Evolutionary conservation across 2,797 vertebrate genomes (phyloP), one percentile per base, ranked within the genome.

Genomic region (Coregonus suidteri): DNA sequence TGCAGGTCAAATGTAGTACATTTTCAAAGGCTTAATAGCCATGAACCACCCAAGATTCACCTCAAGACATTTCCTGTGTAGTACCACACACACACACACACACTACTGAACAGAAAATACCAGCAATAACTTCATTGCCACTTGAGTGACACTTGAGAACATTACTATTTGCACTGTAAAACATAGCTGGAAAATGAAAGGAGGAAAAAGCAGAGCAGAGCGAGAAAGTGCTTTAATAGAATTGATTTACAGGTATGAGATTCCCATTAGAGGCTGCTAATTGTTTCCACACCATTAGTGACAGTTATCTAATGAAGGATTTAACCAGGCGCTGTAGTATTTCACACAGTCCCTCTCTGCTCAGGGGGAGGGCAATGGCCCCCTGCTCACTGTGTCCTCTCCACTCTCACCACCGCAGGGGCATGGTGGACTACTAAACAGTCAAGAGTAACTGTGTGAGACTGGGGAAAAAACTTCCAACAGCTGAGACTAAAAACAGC

Each of bases 261-360:
- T 88, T 91, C 91, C 93, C 93, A 94, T 95, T 95, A 95, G 92
- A 92, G 89, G 83, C 87, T 92, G 92, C 93, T 95, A 94, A 95
- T 95, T 95, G 94, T 95, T 95, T 94, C 93, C 93, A 94, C 92
- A 91, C 93, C 94, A 95, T 95, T 95, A 94, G 93, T 91, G 91
- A 89, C 93, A 90, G 94, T 92, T 94, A 94, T 94, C 93, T 93
- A 95, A 95, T 95, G 93, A 94, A 93, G 93, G 92, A 93, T 91
- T 89, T 90, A 91, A 92, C 87, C 89, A 91, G 89, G 81, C 89
- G 62, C 88, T 88, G 90, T 89, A 91, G 89, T 94, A 93, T 85
- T 93, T 94, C 94, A 94, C 85, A 47, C 85, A 47, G 85, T 77
- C 86, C 82, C 82, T 88, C 75, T 78, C 65, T 37, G 84, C 83